phyloP scores from a whole-genome alignment of 2,888 invertebrate species.

The Drosophila merina region DNA sequence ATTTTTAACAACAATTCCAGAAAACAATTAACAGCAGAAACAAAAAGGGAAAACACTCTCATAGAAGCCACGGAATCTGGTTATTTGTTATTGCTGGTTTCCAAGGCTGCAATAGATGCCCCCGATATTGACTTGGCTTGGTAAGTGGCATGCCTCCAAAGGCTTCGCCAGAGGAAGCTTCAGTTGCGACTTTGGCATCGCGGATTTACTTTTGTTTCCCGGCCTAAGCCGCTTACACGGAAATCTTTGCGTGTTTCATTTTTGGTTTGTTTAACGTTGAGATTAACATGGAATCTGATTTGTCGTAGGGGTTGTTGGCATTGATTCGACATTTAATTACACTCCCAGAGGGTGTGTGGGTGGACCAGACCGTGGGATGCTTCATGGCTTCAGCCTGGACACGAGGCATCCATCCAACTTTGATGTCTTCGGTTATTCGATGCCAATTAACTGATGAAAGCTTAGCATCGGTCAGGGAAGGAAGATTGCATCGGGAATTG shows the following conservation, averaged over 20 bases:
- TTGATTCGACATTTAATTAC: constrained; percentile 66
- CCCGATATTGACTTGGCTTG: constrained; percentile 42
- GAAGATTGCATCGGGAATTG: constrained; percentile 23
- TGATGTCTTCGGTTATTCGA: constrained; percentile 64
- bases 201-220: constrained; percentile 47
- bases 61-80: constrained; percentile 19
- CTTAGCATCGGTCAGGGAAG: constrained; percentile 32
- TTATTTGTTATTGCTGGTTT: constrained; percentile 35
- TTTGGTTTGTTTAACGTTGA: constrained; percentile 71
- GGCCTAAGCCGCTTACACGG: constrained; percentile 65
- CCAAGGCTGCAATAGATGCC: constrained; percentile 18
- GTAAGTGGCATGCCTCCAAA: constrained; percentile 11
- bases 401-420: constrained; percentile 45
- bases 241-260: constrained; percentile 74
- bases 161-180: constrained; percentile 11
- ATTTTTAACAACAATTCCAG: constrained; percentile 17
- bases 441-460: constrained; percentile 65
- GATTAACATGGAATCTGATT: constrained; percentile 69
- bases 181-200: constrained; percentile 32
- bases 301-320: constrained; percentile 63
- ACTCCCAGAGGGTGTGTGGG: constrained; percentile 16
- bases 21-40: constrained; percentile 47
- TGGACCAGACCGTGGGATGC: constrained; percentile 12
- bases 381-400: constrained; percentile 17
- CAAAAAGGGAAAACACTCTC: background rate